These are phyloP conservation scores for Conchocele bisecta DNA, from an alignment of 2,888 invertebrate species.

Conservation along the genomic window DNA sequence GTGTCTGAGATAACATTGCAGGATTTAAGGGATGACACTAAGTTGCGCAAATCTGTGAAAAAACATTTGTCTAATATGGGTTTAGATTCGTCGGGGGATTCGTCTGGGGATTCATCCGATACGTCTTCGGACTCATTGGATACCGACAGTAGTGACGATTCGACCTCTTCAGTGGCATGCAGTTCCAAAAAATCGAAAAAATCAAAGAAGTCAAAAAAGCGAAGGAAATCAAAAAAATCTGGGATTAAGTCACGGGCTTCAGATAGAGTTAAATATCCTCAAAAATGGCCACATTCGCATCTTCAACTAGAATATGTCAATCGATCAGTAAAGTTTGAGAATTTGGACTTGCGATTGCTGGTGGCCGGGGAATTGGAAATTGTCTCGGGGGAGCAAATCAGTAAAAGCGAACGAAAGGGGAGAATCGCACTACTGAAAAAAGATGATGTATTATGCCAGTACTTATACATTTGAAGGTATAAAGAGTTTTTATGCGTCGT, in stretches of 20 bases:
- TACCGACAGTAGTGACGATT: background rate
- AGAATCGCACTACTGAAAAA: background rate
- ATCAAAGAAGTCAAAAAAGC: background rate
- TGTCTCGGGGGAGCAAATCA: background rate
- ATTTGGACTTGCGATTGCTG: background rate
- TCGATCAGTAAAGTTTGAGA: background rate
- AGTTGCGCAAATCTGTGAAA: too few species aligned
- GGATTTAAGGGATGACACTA: too few species aligned
- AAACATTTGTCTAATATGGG: too few species aligned
- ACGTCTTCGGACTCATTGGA: background rate
- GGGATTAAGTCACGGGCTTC: background rate
- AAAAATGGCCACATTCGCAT: background rate
- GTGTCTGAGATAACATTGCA: too few species aligned
- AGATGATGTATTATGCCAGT: background rate
- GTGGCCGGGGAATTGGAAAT: background rate
- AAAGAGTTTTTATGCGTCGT: background rate
- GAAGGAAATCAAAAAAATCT: background rate
- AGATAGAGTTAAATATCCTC: background rate
- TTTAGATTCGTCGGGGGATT: too few species aligned
- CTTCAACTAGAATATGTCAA: background rate
- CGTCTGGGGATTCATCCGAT: background rate
- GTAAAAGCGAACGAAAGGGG: background rate
- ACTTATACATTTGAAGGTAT: background rate
- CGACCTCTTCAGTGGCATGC: background rate
- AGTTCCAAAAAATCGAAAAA: too few species aligned